Evolutionary conservation across 1,140 invertebrate species (phyloP).

Genomic region (Drosophila sturtevanti): DNA sequence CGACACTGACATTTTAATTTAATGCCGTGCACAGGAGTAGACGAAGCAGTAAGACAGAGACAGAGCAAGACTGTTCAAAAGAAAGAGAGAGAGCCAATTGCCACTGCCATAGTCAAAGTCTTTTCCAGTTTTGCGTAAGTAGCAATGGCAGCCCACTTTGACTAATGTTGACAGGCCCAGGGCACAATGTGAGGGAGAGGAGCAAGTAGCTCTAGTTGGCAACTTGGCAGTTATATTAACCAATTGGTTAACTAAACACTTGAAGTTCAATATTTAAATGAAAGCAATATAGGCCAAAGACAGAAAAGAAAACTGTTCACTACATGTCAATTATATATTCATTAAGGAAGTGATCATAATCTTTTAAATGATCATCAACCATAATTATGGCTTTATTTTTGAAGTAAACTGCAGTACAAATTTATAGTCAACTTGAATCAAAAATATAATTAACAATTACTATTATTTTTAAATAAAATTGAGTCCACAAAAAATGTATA

Average conservation of each 20-base stretch:
- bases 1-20: slow-evolving; percentile 81
- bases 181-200: no score
- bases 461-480: no score
- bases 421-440: no score
- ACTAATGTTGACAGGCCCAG: slow-evolving; percentile 48
- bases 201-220: neutral
- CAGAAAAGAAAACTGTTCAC: no score
- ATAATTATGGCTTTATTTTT: no score
- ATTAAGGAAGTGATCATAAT: no score
- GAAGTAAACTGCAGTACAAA: no score
- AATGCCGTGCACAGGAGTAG: slow-evolving; percentile 63
- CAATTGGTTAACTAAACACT: neutral
- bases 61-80: neutral
- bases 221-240: slow-evolving; percentile 5
- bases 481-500: no score
- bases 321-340: no score
- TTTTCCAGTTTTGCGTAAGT: slow-evolving; percentile 47
- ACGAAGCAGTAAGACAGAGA: neutral
- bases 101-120: slow-evolving; percentile 33
- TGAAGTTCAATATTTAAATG: neutral
- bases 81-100: slow-evolving; percentile 12
- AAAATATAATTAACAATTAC: no score
- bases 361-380: no score
- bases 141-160: slow-evolving; percentile 45
- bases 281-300: neutral